Evolutionary conservation across 2,888 invertebrate species (phyloP).

Genomic region (Cerceris rybyensis): DNA sequence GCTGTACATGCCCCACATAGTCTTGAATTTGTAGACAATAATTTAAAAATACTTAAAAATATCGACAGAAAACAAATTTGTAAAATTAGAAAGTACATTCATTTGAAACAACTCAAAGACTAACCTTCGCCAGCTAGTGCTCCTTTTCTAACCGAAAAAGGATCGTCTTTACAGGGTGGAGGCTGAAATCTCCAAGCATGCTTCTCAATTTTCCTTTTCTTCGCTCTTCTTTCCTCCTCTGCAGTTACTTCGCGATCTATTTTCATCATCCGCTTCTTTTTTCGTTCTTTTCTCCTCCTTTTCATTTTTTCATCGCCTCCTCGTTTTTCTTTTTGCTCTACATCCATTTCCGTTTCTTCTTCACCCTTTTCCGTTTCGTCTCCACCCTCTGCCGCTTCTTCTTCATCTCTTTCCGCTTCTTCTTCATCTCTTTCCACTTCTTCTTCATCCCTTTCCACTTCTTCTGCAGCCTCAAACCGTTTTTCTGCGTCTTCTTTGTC

Average conservation of each 20-base stretch:
- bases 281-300: neutral
- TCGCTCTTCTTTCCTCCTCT: conserved; percentile 27
- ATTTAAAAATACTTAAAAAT: too few relatives aligned
- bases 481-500: conserved; percentile 5
- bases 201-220: conserved; percentile 49
- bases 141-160: conserved; percentile 9
- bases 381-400: conserved; percentile 10
- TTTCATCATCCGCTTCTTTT: neutral
- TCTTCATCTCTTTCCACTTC: neutral
- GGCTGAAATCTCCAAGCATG: conserved; percentile 69
- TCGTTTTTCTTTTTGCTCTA: neutral
- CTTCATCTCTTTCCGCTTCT: neutral
- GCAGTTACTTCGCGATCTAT: neutral
- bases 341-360: neutral
- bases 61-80: too few relatives aligned
- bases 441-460: conserved; percentile 11
- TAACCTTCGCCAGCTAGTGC: conserved; percentile 65
- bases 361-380: neutral
- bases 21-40: too few relatives aligned
- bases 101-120: neutral
- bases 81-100: too few relatives aligned
- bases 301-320: conserved; percentile 1
- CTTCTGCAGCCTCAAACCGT: too few relatives aligned
- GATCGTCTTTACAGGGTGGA: conserved; percentile 57
- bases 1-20: too few relatives aligned